A percentile compares a stretch with the other conserved stretches of the same genome.
Conservation (phyloP, 2,888 invertebrate genomes). For the Dorcus hopei region DNA sequence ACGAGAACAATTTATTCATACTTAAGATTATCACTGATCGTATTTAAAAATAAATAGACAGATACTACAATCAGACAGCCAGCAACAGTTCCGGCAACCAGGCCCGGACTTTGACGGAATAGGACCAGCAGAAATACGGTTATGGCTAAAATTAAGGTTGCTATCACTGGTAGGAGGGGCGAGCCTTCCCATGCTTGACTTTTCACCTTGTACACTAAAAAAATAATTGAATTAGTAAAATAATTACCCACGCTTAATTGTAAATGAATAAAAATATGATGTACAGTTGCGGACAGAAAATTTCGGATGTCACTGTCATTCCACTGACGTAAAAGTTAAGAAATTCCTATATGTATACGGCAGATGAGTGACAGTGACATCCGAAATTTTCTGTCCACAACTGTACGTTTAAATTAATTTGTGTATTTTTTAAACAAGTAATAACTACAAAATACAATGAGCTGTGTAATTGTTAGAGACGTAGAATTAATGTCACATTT, state of each 20-base stretch:
- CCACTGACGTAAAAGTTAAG: too few relatives aligned
- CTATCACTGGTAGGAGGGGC: slow-evolving; percentile 32
- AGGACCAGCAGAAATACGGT: slow-evolving; percentile 46
- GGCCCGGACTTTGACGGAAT: slow-evolving; percentile 50
- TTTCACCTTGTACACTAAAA: slow-evolving; percentile 8
- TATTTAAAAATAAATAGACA: slow-evolving; percentile 43
- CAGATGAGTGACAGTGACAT: too few relatives aligned
- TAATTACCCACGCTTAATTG: neutral
- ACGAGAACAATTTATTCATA: slow-evolving; percentile 21
- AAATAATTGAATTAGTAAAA: neutral
- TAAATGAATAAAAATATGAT: too few relatives aligned
- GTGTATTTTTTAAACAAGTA: too few relatives aligned
- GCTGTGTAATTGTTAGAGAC: too few relatives aligned
- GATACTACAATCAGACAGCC: slow-evolving; percentile 48
- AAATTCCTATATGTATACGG: too few relatives aligned
- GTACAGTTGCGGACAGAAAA: too few relatives aligned
- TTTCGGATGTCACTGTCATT: too few relatives aligned
- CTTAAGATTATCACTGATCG: slow-evolving; percentile 27
- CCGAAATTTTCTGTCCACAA: too few relatives aligned
- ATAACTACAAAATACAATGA: too few relatives aligned
- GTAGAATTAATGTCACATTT: too few relatives aligned
- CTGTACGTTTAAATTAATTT: too few relatives aligned
- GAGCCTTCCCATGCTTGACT: slow-evolving; percentile 22
- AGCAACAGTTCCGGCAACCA: slow-evolving; percentile 50
- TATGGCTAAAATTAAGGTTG: slow-evolving; percentile 37